Percentiles rank a stretch among this genome's conserved stretches.
Evolutionary conservation across 2,113 vertebrate genomes (phyloP).

Genomic region (Centropus bengalensis): DNA sequence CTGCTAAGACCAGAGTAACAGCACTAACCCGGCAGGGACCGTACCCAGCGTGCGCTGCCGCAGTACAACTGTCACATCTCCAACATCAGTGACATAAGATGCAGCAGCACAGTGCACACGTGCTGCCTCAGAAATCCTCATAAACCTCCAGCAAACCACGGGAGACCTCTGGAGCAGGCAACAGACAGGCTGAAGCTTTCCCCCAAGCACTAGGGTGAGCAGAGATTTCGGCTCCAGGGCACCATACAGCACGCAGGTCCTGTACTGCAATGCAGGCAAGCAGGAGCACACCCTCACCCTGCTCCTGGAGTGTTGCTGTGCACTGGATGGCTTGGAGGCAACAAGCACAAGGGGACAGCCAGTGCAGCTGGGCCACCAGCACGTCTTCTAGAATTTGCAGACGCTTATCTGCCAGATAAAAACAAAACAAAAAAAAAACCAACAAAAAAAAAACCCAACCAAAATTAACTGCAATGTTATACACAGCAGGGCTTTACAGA

Average conservation of each 20-base stretch:
- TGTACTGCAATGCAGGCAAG: no score
- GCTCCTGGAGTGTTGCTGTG: neutral
- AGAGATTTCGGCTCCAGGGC: neutral
- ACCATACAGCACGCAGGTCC: neutral
- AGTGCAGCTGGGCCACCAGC: neutral
- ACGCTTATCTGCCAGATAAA: neutral
- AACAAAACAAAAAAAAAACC: neutral
- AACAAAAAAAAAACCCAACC: neutral
- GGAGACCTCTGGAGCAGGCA: neutral
- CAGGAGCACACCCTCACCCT: neutral
- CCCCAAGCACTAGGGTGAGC: neutral
- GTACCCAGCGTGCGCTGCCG: neutral
- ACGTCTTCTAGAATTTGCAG: neutral
- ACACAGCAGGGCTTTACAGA: neutral
- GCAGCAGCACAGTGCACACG: neutral
- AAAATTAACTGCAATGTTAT: neutral
- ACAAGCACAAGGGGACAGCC: neutral
- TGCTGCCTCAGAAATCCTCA: neutral
- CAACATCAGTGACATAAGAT: neutral
- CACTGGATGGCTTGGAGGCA: neutral
- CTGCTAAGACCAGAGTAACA: neutral
- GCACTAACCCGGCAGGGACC: neutral
- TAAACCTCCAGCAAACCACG: neutral
- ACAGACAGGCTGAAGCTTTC: neutral
- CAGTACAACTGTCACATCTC: neutral